Base-by-base conservation (phyloP, 1,140 invertebrate genomes). In the Eciton burchellii region DNA sequence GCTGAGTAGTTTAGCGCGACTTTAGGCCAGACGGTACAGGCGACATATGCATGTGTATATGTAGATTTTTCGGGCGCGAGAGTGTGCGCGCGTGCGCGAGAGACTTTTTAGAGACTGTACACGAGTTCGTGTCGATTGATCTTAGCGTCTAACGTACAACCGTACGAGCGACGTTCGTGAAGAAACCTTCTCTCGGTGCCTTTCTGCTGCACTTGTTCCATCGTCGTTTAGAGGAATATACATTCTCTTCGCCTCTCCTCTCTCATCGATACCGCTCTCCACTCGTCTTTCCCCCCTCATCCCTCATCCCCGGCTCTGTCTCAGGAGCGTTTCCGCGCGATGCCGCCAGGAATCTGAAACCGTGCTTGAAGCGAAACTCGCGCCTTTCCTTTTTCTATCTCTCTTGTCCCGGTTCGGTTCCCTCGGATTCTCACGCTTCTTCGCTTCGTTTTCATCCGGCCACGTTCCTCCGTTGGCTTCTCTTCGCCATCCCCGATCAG, bases 181-280 rank as follows among this genome's bases (percentile, higher is more conserved):
- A 87, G 35, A 52, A 87, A 90, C 84, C 89, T 91, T 87, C 85
- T 88, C 84, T 91, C 82, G 88, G 91, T 92, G 89, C 90, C 91
- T 92, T 92, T 89, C 89, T 86, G 82, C 84, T 86, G 86, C 84
- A 89, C 85, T 89, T 84, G 83, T 89, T 85, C 82, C 79, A 84
- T 85, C 71, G 43, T 82, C 66, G 71, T 86, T 86, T 86, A 83
- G 65, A 86, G 52, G 68, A 68, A 68, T 79, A 68, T 79, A 79
- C 63, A 79, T 45, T 66, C 63, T 79, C 16, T 70, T 21, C 35
- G 35, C 35, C 29, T 68, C 21, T 52, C 62, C 63, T 26, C 35
- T 21, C 63, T 45, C 49, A 77, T 68, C 62, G 35, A 54, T n/a
- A n/a, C 35, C 43, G 63, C 24, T 56, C 8, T 68, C 35, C 63